Evolutionary conservation across 2,797 vertebrate species (phyloP).

Genomic region (Danio choprae): DNA sequence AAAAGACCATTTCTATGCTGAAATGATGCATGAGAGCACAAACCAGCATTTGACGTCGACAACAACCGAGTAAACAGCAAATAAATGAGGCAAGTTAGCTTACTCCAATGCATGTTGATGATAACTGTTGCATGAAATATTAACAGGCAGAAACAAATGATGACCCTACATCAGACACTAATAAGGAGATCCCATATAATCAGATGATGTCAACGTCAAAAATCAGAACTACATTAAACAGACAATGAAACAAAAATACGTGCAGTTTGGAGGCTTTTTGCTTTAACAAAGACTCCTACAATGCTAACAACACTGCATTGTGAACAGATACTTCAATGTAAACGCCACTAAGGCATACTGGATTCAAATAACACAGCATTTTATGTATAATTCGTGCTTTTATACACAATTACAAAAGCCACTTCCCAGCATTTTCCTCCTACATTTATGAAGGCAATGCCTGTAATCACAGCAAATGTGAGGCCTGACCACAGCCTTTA

Average conservation of each 20-base stretch:
- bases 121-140: neutral
- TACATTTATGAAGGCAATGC: neutral
- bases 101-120: neutral
- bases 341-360: neutral
- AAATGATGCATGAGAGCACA: neutral
- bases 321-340: neutral
- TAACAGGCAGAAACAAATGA: neutral
- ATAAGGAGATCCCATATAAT: neutral
- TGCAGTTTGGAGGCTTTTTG: neutral
- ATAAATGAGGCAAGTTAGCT: neutral
- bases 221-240: neutral
- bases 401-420: neutral
- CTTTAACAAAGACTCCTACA: neutral
- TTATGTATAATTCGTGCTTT: neutral
- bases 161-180: neutral
- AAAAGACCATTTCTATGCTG: no score
- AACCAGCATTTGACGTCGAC: neutral
- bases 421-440: neutral
- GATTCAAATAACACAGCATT: neutral
- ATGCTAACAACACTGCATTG: neutral
- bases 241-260: neutral
- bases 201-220: neutral
- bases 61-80: neutral
- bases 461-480: conserved; percentile 27
- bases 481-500: conserved; percentile 31